phyloP scores from a whole-genome alignment of 2,113 vertebrate genomes.

The Perca fluviatilis region DNA sequence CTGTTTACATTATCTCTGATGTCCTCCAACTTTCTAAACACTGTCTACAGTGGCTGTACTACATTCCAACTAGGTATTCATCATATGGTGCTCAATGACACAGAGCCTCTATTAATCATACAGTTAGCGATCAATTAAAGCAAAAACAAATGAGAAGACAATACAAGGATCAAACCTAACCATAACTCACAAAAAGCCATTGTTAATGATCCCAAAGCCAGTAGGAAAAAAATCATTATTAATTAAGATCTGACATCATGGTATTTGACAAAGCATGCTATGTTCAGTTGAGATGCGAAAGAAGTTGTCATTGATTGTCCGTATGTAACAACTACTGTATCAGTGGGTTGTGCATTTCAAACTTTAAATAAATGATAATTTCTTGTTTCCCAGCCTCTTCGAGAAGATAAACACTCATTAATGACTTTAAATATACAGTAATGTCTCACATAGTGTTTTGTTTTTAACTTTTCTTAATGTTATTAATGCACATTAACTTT shows the following conservation, averaged over 20 bases:
- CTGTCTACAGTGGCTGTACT: slow-evolving; percentile 83
- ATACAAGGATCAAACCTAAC: slow-evolving; percentile 90
- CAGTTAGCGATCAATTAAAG: slow-evolving; percentile 95
- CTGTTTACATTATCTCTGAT: slow-evolving; percentile 84
- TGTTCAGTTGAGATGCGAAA: slow-evolving; percentile 58
- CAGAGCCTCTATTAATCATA: slow-evolving; percentile 92
- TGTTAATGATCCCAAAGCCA: slow-evolving; percentile 70
- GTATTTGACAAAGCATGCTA: slow-evolving; percentile 73
- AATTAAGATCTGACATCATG: slow-evolving; percentile 81
- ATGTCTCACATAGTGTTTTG: slow-evolving; percentile 9
- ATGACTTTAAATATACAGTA: slow-evolving; percentile 21
- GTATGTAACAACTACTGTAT: slow-evolving; percentile 49
- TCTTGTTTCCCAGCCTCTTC: slow-evolving; percentile 48
- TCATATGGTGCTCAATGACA: slow-evolving; percentile 87
- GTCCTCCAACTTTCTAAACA: slow-evolving; percentile 87
- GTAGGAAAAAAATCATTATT: slow-evolving; percentile 75
- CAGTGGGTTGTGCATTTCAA: slow-evolving; percentile 60
- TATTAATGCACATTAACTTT: slow-evolving; percentile 12
- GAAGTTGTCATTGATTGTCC: slow-evolving; percentile 71
- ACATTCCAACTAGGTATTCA: slow-evolving; percentile 91
- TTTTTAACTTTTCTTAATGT: slow-evolving; percentile 22
- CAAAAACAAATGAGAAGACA: slow-evolving; percentile 94
- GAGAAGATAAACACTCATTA: slow-evolving; percentile 53
- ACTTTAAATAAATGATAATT: slow-evolving; percentile 73
- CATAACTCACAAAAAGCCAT: slow-evolving; percentile 89